Base-by-base conservation (phyloP, 2,888 invertebrate species). In the Mallateleia sp. region DNA sequence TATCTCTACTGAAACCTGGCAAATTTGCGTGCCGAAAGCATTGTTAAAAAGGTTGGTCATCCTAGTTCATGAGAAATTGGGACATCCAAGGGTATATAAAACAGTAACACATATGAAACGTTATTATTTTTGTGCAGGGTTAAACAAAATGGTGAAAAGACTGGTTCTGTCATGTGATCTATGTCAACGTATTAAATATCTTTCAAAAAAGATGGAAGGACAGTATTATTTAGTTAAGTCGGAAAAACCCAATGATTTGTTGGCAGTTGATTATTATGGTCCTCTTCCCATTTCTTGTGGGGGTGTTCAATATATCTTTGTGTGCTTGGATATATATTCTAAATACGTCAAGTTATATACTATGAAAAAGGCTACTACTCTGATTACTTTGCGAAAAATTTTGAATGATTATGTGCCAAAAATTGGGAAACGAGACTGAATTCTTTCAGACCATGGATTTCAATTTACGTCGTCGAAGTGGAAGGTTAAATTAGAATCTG, bases 401-500 rank as follows among this genome's bases (percentile, higher is more conserved):
- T 1, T 50, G 1, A 20, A 32, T 11, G 18, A 52, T 22, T 74
- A 74, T 60, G 22, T 62, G 15, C 32, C 15, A 20, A 60, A 60
- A 15, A 14, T 28, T 20, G 60, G 69, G 3, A 69, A 79, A 52
- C 79, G 69, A 15, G 0, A 2, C 1, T 34, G 69, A 2, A 67
- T 79, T 15, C 18, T 79, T 11, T 79, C 60, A 7, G 69, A 79
- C 24, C 66, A 78, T 47, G 78, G 78, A 22, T n/a, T 56, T 1
- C 79, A 79, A 8, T 69, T 79, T 38, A 71, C 71, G 0, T 42
- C 71, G 2, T 0, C 28, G 8, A 47, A 38, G 18, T 74, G 52
- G 62, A 50, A 20, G 34, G 9, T 6, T 25, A 11, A 38, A 54
- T 64, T 75, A 32, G 69, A 56, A 42, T 15, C 9, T 0, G 2